Percentiles rank a stretch among this genome's conserved stretches.
phyloP scores from a whole-genome alignment of 2,888 invertebrate species.

The Macaria liturata region DNA sequence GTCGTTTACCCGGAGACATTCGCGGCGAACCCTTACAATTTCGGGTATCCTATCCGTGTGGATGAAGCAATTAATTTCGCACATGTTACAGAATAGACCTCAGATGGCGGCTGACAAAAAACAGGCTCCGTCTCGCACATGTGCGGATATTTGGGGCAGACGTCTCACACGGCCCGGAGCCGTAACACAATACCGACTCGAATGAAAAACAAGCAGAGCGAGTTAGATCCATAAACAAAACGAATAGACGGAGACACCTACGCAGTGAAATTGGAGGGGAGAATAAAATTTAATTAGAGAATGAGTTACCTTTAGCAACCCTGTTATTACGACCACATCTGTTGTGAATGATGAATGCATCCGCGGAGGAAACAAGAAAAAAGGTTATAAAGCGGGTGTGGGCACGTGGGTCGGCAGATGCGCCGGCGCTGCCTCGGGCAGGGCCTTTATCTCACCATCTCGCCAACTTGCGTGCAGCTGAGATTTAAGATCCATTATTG shows the following conservation, averaged over 20 bases:
- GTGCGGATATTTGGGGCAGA: constrained; percentile 64
- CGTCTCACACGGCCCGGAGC: constrained; percentile 47
- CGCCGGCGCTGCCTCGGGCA: constrained; percentile 61
- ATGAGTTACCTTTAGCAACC: constrained; percentile 62
- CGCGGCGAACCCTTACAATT: constrained; percentile 53
- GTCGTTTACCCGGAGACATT: constrained; percentile 17
- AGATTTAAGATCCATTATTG: constrained; percentile 68
- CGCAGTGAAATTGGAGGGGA: constrained; percentile 52
- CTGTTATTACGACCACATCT: constrained; percentile 75
- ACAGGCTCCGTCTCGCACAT: constrained; percentile 63
- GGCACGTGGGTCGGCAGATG: constrained; percentile 82
- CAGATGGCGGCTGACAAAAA: constrained; percentile 75
- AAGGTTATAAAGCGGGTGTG: constrained; percentile 61
- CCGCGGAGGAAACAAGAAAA: constrained; percentile 62
- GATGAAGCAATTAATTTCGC: constrained; percentile 59
- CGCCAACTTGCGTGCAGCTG: constrained; percentile 60
- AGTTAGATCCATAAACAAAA: constrained; percentile 44
- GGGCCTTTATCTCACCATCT: constrained; percentile 65
- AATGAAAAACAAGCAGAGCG: constrained; percentile 39
- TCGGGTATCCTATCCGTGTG: constrained; percentile 50
- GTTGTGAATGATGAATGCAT: constrained; percentile 74
- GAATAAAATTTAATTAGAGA: constrained; percentile 71
- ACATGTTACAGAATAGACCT: constrained; percentile 69
- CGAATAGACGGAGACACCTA: constrained; percentile 45
- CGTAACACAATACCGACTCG: constrained; percentile 36